Conservation (phyloP, 2,888 invertebrate genomes). For the Deroplatys truncata region DNA sequence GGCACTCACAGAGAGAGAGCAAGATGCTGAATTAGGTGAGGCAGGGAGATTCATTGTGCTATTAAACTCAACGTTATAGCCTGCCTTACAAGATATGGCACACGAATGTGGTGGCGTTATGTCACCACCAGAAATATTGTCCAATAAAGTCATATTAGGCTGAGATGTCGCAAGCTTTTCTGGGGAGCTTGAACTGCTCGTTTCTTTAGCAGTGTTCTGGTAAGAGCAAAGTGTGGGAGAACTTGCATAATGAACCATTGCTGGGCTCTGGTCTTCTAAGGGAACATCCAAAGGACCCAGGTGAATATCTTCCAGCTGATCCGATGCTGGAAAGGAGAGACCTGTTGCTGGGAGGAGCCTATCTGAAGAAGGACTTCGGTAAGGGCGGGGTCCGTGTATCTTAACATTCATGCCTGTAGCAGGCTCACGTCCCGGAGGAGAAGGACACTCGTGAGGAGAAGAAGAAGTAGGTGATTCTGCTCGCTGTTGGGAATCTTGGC, state of each 20-base stretch:
- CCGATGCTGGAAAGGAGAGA: constrained; percentile 19
- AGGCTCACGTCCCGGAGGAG: not conserved
- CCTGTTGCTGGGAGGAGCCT: constrained; percentile 15
- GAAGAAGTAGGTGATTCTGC: constrained; percentile 15
- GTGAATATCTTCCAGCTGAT: not conserved
- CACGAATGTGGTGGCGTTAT: constrained; percentile 42
- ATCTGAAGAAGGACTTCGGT: constrained; percentile 26
- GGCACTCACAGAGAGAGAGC: constrained; percentile 56
- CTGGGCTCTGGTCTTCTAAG: constrained; percentile 41
- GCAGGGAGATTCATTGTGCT: constrained; percentile 34
- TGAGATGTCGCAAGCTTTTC: constrained; percentile 29
- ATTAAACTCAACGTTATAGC: constrained; percentile 47
- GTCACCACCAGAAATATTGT: not conserved
- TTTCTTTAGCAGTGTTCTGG: constrained; percentile 36
- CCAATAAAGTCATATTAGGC: constrained; percentile 29
- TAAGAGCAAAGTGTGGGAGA: constrained; percentile 39
- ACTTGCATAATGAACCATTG: constrained; percentile 41
- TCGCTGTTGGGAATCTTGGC: constrained; percentile 25
- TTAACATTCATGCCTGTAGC: constrained; percentile 22
- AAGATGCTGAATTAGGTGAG: constrained; percentile 41
- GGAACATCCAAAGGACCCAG: constrained; percentile 32
- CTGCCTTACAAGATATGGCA: constrained; percentile 58
- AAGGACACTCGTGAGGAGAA: constrained; percentile 32
- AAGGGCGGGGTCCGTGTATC: constrained; percentile 28
- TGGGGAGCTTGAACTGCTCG: constrained; percentile 14